Conservation (phyloP, 2,113 vertebrate species). For the Baryphthengus martii region DNA sequence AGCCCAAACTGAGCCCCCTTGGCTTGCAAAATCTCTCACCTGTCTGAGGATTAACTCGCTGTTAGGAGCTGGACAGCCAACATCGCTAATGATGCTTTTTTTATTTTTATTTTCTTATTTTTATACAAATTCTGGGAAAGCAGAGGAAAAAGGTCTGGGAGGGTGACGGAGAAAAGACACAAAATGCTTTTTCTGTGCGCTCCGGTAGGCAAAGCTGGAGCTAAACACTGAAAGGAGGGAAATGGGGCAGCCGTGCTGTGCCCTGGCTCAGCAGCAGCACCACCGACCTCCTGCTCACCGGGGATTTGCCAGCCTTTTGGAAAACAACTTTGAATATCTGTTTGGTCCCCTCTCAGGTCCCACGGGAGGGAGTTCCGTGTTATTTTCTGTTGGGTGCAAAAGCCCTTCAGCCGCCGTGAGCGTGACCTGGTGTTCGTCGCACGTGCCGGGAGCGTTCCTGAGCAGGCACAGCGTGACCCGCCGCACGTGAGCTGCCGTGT, state of each 20-base stretch:
- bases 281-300: accelerated
- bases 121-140: not conserved
- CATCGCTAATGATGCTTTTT: not conserved
- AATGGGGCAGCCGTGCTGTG: no score
- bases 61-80: not conserved
- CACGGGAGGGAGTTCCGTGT: no score
- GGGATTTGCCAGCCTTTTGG: accelerated
- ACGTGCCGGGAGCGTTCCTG: accelerated
- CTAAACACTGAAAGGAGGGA: not conserved
- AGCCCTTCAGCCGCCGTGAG: not conserved
- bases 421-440: not conserved
- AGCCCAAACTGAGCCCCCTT: not conserved
- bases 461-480: accelerated
- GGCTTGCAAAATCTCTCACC: not conserved
- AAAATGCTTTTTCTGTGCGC: accelerated
- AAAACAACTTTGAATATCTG: not conserved
- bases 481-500: accelerated
- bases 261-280: not conserved
- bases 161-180: not conserved
- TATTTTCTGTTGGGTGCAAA: not conserved
- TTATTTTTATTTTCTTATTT: no score
- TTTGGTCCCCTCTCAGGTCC: not conserved
- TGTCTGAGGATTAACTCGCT: not conserved
- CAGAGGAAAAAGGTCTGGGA: not conserved
- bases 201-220: not conserved